phyloP scores from a whole-genome alignment of 2,888 invertebrate species.

The Acleris laterana region DNA sequence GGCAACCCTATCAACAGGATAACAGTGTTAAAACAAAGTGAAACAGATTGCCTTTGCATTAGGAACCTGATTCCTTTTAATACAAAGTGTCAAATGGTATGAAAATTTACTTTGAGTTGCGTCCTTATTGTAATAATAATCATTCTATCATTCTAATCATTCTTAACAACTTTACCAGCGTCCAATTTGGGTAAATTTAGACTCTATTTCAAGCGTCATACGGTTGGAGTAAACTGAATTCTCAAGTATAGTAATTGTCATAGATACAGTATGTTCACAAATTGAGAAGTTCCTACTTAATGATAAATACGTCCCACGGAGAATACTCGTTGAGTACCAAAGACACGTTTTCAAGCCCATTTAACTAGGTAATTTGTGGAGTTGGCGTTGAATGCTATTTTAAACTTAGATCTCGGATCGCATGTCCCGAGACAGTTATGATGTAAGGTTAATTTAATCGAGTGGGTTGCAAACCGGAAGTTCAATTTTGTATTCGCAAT shows the following conservation, averaged over 20 bases:
- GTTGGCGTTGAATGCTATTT: too few species aligned
- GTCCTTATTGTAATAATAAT: too few species aligned
- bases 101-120: too few species aligned
- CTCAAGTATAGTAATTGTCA: constrained; percentile 10
- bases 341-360: too few species aligned
- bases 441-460: neutral
- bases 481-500: too few species aligned
- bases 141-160: too few species aligned
- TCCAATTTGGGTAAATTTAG: neutral
- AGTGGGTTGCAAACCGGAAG: too few species aligned
- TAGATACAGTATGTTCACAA: constrained; percentile 15
- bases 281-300: constrained; percentile 31
- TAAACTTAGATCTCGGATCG: constrained; percentile 9
- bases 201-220: neutral
- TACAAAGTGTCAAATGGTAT: too few species aligned
- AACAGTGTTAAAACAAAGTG: constrained; percentile 17
- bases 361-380: too few species aligned
- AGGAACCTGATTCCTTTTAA: too few species aligned
- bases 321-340: too few species aligned
- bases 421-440: constrained; percentile 1
- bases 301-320: constrained; percentile 23
- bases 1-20: neutral
- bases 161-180: neutral
- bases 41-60: too few species aligned
- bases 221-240: neutral